Conservation (phyloP, 2,888 invertebrate species). For the Leistus spinibarbis region DNA sequence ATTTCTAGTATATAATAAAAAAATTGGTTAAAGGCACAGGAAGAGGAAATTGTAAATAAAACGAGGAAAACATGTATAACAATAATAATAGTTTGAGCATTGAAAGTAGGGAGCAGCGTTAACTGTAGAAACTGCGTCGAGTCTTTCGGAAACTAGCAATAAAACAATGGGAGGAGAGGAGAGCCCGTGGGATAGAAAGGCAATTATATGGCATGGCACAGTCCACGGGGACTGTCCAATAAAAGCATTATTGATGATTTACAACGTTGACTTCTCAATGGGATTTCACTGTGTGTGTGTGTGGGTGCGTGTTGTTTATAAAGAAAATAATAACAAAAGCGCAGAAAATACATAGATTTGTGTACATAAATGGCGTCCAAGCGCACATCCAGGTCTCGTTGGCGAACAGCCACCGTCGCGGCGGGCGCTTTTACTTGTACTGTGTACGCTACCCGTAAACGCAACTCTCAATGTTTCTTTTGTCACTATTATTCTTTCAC, state of each 20-base stretch:
- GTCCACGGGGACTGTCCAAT: constrained; percentile 26
- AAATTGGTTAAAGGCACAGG: no score
- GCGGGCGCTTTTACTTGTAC: neutral
- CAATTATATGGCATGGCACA: constrained; percentile 32
- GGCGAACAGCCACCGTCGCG: neutral
- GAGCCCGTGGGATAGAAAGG: neutral
- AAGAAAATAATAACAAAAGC: constrained; percentile 39
- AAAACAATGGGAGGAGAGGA: constrained; percentile 26
- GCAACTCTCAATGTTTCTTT: constrained; percentile 29
- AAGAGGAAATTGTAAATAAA: neutral
- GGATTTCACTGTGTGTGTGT: constrained; percentile 22
- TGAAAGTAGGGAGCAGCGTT: no score
- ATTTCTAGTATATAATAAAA: no score
- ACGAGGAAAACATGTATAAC: no score
- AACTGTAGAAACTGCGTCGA: constrained; percentile 7
- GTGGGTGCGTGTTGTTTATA: constrained; percentile 27
- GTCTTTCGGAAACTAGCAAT: constrained; percentile 16
- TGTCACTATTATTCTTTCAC: constrained; percentile 25
- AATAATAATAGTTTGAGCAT: no score
- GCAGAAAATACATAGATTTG: constrained; percentile 37
- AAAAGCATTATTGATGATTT: constrained; percentile 39
- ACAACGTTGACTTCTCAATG: constrained; percentile 27
- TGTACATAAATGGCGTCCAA: constrained; percentile 27
- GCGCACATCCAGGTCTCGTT: constrained; percentile 22
- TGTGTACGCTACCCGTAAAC: neutral